phyloP scores from a whole-genome alignment of 2,113 vertebrate species.

The Silurus glanis region DNA sequence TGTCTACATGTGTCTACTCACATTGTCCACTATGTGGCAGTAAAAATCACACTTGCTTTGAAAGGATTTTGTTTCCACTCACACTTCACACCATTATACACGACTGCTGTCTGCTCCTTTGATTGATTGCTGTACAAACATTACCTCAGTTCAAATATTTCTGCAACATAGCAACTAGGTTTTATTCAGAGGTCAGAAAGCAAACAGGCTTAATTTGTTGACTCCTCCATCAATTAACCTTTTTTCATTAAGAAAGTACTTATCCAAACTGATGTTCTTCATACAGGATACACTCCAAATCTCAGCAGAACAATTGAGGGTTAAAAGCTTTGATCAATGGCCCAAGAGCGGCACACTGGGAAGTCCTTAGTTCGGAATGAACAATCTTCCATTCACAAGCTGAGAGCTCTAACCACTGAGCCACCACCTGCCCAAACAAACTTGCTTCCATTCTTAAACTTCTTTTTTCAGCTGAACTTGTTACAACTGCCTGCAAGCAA shows the following conservation, averaged over 20 bases:
- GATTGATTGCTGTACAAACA: conserved; percentile 22
- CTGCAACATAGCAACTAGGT: conserved; percentile 14
- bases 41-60: background rate
- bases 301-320: background rate
- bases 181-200: background rate
- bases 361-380: background rate
- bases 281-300: background rate
- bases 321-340: background rate
- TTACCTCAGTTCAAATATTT: conserved; percentile 17
- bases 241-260: background rate
- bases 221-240: background rate
- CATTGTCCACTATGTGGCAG: conserved; percentile 57
- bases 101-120: conserved; percentile 46
- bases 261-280: background rate
- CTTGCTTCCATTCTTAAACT: background rate
- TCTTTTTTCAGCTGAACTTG: conserved; percentile 6
- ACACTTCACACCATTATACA: conserved; percentile 16
- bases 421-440: conserved; percentile 30
- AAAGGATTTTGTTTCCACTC: background rate
- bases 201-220: background rate
- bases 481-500: background rate
- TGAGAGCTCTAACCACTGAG: conserved; percentile 8
- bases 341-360: background rate
- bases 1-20: background rate
- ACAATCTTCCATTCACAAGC: conserved; percentile 12